phyloP scores from a whole-genome alignment of 2,888 invertebrate species.

The Agriopis leucophaearia region DNA sequence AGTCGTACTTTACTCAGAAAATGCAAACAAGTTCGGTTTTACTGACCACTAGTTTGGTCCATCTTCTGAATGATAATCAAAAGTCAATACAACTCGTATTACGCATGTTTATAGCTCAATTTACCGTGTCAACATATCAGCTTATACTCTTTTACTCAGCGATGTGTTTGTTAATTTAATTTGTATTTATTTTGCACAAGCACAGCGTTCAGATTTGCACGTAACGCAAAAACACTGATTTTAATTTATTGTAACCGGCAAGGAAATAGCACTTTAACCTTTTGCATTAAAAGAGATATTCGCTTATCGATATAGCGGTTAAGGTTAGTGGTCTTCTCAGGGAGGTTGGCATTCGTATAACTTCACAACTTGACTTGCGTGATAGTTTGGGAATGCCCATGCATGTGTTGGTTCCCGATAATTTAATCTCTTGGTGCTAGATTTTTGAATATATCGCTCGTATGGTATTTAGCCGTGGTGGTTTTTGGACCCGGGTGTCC shows the following conservation, averaged over 20 bases:
- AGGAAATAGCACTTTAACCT: constrained; percentile 1
- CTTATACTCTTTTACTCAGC: background rate
- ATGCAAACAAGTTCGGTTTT: constrained; percentile 15
- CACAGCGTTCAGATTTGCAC: constrained; percentile 17
- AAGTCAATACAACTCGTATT: background rate
- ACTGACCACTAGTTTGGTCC: constrained; percentile 17
- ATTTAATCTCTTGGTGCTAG: background rate
- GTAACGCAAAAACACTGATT: background rate
- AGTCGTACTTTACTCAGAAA: constrained; percentile 9
- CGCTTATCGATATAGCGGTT: background rate
- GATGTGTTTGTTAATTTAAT: constrained; percentile 13
- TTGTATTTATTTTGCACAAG: constrained; percentile 22
- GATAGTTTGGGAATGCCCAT: constrained; percentile 39
- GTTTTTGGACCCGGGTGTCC: no score
- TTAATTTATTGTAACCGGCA: background rate
- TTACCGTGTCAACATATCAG: background rate
- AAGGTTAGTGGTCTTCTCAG: constrained; percentile 1
- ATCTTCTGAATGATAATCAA: background rate
- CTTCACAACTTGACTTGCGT: constrained; percentile 29
- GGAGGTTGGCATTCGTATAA: constrained; percentile 6
- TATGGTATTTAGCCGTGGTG: no score
- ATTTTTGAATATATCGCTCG: no score
- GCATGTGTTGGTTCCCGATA: background rate
- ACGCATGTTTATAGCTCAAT: background rate
- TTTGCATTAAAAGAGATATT: constrained; percentile 9